Base-by-base conservation (phyloP, 1,140 invertebrate genomes). In the Magallana gigas region DNA sequence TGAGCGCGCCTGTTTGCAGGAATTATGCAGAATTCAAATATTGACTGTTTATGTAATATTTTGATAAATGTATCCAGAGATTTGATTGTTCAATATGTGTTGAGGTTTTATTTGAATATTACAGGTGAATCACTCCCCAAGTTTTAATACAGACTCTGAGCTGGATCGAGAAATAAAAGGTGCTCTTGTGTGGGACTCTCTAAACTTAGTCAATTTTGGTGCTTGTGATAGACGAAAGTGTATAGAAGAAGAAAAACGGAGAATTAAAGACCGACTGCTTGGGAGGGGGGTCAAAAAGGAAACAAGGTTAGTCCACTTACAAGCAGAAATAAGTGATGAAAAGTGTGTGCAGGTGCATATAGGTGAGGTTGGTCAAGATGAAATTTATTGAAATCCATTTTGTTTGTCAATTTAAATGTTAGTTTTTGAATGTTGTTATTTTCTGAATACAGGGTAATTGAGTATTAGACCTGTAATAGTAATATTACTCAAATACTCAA, bases 91-190 rank as follows among this genome's bases (percentile, higher is more conserved):
- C 36, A 48, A 48, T 48, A 48, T 48, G 36, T 76, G 23, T 36
- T 36, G 36, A 12, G 8, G 0, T 9, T 23, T 9, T 76, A n/a
- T 83, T 18, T 88, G 57, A 76, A n/a, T 71, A 64, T 89, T 87
- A 12, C 87, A 95, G 94, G 97, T 98, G 1, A 98, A 98, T 95
- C 98, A 98, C 92, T 98, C 97, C 7, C 98, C 98, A 5, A 98
- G 98, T 95, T 98, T 98, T 92, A 97, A 97, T 91, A 98, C 97
- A 0, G 97, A 98, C 93, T 96, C 97, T 2, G 96, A 96, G 86
- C 95, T 98, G 71, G 98, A 98, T 92, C 96, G 96, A 86, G 97
- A 98, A 91, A 96, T 98, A 4, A 98, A 98, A 93, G 97, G 97
- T 91, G 95, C 96, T 0, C 95, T 98, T 7, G 94, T 98, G n/a